These are phyloP conservation scores for Xestobium rufovillosum DNA, from an alignment of 2,888 invertebrate genomes.

Conservation along the genomic window DNA sequence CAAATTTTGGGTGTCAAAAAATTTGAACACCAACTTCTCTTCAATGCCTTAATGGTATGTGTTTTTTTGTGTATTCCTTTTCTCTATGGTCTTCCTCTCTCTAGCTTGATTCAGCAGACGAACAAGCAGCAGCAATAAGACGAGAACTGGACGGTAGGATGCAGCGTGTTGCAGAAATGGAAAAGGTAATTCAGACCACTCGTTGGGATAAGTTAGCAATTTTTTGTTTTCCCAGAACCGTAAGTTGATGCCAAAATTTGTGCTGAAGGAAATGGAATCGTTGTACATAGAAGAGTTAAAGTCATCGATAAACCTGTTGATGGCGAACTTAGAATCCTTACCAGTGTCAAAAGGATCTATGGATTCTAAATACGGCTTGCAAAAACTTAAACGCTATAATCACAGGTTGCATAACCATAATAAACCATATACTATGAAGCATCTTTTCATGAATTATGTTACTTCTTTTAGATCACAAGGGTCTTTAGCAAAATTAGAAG, in stretches of 20 bases:
- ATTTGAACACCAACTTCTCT: conserved; percentile 98
- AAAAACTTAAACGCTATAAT: conserved; percentile 97
- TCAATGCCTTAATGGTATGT: conserved; percentile 90
- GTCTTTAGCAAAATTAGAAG: conserved; percentile 86
- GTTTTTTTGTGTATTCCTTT: too few relatives aligned
- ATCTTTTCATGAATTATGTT: conserved; percentile 46
- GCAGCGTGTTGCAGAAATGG: conserved; percentile 96
- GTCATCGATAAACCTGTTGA: conserved; percentile 94
- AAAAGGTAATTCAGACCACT: conserved; percentile 59
- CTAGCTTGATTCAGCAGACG: conserved; percentile 97
- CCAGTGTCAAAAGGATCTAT: conserved; percentile 98
- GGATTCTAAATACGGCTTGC: conserved; percentile 94
- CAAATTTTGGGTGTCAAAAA: conserved; percentile 98
- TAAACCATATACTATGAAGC: conserved; percentile 46
- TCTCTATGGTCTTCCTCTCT: too few relatives aligned
- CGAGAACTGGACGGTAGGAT: conserved; percentile 97
- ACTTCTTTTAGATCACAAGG: conserved; percentile 73
- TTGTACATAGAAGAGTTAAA: conserved; percentile 98
- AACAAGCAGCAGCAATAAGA: conserved; percentile 98
- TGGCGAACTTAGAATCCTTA: conserved; percentile 97
- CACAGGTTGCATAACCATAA: conserved; percentile 72
- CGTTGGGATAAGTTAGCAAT: too few relatives aligned
- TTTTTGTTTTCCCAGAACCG: conserved; percentile 60
- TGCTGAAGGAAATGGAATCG: conserved; percentile 99
- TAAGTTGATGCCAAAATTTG: conserved; percentile 97